Evolutionary conservation across 2,113 vertebrate species (phyloP), one percentile per base, ranked within the genome.

Genomic region (Alosa alosa): DNA sequence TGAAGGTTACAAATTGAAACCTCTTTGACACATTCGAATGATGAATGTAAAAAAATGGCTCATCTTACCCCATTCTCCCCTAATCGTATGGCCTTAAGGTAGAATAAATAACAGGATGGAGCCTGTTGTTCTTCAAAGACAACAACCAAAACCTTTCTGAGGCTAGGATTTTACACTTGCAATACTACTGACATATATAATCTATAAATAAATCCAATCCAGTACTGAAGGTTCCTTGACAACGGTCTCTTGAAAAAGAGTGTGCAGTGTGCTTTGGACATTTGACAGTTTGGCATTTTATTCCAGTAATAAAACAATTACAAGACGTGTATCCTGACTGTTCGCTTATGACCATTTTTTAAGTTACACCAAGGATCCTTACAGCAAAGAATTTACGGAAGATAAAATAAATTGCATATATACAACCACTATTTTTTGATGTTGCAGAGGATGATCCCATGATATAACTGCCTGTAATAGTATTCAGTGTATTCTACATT

Each of bases 201-300:
- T 31, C 25, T 31, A 68, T 31, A 25, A 64, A 31, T 55, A 36
- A 36, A 72, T 72, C 11, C 64, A 31, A 11, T 9, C 11, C 60
- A 25, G 55, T 72, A 31, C 64, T 13, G 52, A 55, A 18, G 47
- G 11, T 49, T 49, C 8, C 47, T 6, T 22, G 55, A 60, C 6
- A 78, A 64, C n/a, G n/a, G 10, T 41, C 15, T 39, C 72, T 72
- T 72, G n/a, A 78, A 78, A 68, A 68, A 18, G 4, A 60, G 17
- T 15, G 11, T 18, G 17, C 52, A 64, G 57, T 6, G 6, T 64
- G 6, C 64, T 68, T 68, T 31, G 22, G 6, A 68, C 64, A 68
- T 68, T 68, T 25, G n/a, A 68, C 3, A 78, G 11, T 78, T 78
- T 78, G 72, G 25, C 31, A 78, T 78, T 78, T 68, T 78, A 78